Base-by-base conservation (phyloP, 2,888 invertebrate species). In the Hedya salicella region DNA sequence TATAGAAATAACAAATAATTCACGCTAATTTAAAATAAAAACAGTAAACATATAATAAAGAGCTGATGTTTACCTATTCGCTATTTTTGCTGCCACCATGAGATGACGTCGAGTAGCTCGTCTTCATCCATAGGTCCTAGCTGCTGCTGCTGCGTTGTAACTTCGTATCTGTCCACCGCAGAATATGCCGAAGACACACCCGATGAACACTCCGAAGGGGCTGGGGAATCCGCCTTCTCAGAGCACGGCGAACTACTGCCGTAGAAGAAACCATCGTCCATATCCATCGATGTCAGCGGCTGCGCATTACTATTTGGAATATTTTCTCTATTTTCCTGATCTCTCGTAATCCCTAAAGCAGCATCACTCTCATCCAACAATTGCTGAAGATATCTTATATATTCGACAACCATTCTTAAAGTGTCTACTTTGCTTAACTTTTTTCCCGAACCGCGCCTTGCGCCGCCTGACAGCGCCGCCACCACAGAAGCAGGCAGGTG, bases 381-480 rank as follows among this genome's bases (percentile, higher is more conserved):
- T 77, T 95, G 95, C 80, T 98, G 95, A 32, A 98, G 91, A 73
- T 96, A 96, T 69, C 96, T 94, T 70, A 98, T 98, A 81, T 98
- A 98, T 83, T 98, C 97, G 0, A 98, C 97, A 0, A 98, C 98
- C 91, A 97, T 95, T 71, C 96, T 93, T 25, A 98, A 88, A 0
- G 98, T 98, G 84, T 98, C 98, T 36, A 97, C 97, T 92, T 97
- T 97, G 78, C 96, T 96, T 6, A 97, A 93, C 79, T 97, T 97
- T 81, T 97, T 97, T 75, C 95, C 96, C 49, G 96, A 96, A 6
- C 96, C 96, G 57, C 96, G 93, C 11, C 96, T 94, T 6, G 95
- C 94, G 65, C 93, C 93, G 70, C 94, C 94, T 70, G 85, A 92
- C 69, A 96, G 82, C 0, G 95, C 95, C 67, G 96, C 95, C 44